Percentiles rank a stretch among this genome's conserved stretches.
Evolutionary conservation across 2,888 invertebrate genomes (phyloP).

Genomic region (Cosmopolites sordidus): DNA sequence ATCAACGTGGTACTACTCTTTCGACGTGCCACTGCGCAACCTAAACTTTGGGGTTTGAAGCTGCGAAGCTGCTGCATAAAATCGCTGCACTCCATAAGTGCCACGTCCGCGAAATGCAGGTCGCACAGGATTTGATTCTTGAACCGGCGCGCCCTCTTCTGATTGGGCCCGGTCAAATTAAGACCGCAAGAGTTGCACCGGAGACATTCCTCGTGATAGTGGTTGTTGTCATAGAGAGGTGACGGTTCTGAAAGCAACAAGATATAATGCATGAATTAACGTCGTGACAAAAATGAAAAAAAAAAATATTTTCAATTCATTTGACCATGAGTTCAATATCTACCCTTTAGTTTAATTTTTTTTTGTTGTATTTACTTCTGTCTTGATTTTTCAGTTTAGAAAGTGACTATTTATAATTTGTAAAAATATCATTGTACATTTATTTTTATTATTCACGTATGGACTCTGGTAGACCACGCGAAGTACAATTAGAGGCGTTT

Average conservation of each 20-base stretch:
- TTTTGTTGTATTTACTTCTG: no score
- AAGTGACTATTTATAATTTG: no score
- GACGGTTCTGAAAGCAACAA: constrained; percentile 73
- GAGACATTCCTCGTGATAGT: constrained; percentile 96
- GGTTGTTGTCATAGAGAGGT: constrained; percentile 89
- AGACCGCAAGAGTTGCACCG: constrained; percentile 93
- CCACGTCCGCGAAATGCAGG: constrained; percentile 93
- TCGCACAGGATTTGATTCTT: constrained; percentile 93
- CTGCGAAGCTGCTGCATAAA: constrained; percentile 95
- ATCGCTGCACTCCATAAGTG: constrained; percentile 95
- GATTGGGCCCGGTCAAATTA: constrained; percentile 88
- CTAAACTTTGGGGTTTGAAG: constrained; percentile 93
- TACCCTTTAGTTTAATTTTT: no score
- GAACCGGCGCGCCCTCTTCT: constrained; percentile 58
- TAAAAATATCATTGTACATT: no score
- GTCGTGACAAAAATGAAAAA: no score
- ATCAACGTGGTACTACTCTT: constrained; percentile 92
- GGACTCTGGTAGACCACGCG: no score
- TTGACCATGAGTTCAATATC: no score
- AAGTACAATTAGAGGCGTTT: no score
- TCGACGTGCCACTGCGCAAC: constrained; percentile 89
- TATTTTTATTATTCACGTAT: no score
- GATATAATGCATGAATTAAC: constrained; percentile 1
- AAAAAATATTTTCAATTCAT: no score
- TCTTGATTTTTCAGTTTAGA: no score